These are phyloP conservation scores for Mamestra brassicae DNA, from an alignment of 2,888 invertebrate species.

Conservation along the genomic window DNA sequence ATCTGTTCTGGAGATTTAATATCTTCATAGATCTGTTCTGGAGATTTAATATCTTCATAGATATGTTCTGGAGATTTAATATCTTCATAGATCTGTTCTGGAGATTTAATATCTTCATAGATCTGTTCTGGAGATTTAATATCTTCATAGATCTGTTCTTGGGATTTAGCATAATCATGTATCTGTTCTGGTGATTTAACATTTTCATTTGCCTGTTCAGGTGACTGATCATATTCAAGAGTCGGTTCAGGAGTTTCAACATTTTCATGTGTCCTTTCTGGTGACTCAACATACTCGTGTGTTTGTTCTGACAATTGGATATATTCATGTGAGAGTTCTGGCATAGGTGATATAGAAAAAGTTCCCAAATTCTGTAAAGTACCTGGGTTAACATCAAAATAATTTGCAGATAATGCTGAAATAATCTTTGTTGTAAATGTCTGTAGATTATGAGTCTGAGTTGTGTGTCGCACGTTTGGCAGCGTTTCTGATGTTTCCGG, in stretches of 20 bases:
- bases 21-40: not conserved
- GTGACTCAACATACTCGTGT: not conserved
- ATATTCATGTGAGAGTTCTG: not conserved
- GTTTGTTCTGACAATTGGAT: not conserved
- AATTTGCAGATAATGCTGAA: not conserved
- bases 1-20: not conserved
- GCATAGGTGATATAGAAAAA: not conserved
- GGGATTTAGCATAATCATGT: not conserved
- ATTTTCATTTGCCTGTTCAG: not conserved
- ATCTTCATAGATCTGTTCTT: not conserved
- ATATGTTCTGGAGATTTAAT: not conserved
- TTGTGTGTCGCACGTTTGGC: conserved; percentile 1
- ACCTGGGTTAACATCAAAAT: not conserved
- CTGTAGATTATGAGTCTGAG: not conserved
- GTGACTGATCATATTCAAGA: not conserved
- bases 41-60: not conserved
- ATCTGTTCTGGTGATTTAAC: not conserved
- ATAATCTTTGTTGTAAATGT: not conserved
- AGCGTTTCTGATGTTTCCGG: not conserved
- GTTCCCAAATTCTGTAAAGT: not conserved
- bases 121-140: not conserved
- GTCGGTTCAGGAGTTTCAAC: not conserved
- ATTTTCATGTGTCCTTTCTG: not conserved
- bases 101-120: not conserved
- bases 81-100: not conserved